Conservation (phyloP, 2,888 invertebrate genomes). For the Cephus pygmeus region DNA sequence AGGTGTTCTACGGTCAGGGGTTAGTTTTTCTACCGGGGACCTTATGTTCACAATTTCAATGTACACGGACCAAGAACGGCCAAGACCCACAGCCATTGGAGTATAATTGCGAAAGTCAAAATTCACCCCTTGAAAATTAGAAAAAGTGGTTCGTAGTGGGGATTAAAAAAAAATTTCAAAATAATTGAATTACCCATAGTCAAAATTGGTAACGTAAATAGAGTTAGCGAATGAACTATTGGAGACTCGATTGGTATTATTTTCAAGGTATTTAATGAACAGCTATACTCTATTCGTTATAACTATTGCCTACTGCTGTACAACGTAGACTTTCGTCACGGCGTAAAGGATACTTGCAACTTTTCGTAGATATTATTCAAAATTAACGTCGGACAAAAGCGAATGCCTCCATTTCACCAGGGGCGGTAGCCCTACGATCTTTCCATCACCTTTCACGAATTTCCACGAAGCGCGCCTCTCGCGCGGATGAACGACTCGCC, state of each 20-base stretch:
- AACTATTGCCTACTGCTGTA: background rate
- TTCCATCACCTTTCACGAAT: constrained; percentile 40
- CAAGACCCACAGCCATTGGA: background rate
- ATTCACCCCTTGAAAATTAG: background rate
- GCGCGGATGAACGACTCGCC: constrained; percentile 33
- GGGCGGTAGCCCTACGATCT: constrained; percentile 14
- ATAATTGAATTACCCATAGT: background rate
- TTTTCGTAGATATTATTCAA: constrained; percentile 42
- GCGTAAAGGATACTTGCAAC: background rate
- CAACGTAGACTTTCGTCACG: background rate
- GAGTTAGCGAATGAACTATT: background rate
- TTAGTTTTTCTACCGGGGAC: constrained; percentile 43
- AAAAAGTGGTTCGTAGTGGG: background rate
- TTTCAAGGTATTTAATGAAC: background rate
- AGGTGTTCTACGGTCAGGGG: constrained; percentile 62
- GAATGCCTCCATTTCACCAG: constrained; percentile 51
- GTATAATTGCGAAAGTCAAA: background rate
- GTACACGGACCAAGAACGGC: constrained; percentile 4
- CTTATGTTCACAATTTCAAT: constrained; percentile 29
- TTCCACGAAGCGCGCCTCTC: constrained; percentile 22
- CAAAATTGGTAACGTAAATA: background rate
- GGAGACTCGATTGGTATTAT: background rate
- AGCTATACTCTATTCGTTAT: background rate
- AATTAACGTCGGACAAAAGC: constrained; percentile 47
- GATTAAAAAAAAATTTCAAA: background rate